Evolutionary conservation across 1,140 invertebrate species (phyloP).

Genomic region (Diploscapter pachys): DNA sequence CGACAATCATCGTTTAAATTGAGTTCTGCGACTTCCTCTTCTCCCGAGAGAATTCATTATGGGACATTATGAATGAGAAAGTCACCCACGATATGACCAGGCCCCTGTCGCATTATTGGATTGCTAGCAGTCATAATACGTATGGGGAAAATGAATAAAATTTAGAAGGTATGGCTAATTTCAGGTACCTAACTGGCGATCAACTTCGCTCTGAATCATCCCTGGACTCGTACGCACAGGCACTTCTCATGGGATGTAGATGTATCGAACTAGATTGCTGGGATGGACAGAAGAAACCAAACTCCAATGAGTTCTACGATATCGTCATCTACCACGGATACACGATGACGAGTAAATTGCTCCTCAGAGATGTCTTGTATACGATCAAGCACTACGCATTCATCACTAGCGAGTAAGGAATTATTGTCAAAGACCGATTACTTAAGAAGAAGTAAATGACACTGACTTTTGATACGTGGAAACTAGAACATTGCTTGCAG

Average conservation of each 20-base stretch:
- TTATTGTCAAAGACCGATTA: too few relatives aligned
- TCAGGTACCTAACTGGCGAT: conserved; percentile 89
- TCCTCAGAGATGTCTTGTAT: conserved; percentile 88
- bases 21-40: conserved; percentile 54
- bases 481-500: too few relatives aligned
- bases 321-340: conserved; percentile 87
- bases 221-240: conserved; percentile 86
- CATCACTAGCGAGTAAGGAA: conserved; percentile 73
- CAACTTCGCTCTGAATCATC: conserved; percentile 94
- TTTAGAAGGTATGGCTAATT: conserved; percentile 11
- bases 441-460: too few relatives aligned
- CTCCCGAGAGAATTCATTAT: conserved; percentile 52
- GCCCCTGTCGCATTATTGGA: conserved; percentile 94
- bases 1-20: not conserved
- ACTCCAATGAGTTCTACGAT: conserved; percentile 42
- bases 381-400: conserved; percentile 95
- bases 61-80: conserved; percentile 61
- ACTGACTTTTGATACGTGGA: too few relatives aligned
- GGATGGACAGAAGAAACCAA: conserved; percentile 49
- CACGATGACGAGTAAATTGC: conserved; percentile 91
- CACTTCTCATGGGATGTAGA: conserved; percentile 65
- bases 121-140: conserved; percentile 96
- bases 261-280: conserved; percentile 58
- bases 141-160: conserved; percentile 56
- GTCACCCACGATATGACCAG: conserved; percentile 88